Percentiles rank a stretch among this genome's conserved stretches.
Conservation (phyloP, 2,113 vertebrate species). For the Riparia riparia region DNA sequence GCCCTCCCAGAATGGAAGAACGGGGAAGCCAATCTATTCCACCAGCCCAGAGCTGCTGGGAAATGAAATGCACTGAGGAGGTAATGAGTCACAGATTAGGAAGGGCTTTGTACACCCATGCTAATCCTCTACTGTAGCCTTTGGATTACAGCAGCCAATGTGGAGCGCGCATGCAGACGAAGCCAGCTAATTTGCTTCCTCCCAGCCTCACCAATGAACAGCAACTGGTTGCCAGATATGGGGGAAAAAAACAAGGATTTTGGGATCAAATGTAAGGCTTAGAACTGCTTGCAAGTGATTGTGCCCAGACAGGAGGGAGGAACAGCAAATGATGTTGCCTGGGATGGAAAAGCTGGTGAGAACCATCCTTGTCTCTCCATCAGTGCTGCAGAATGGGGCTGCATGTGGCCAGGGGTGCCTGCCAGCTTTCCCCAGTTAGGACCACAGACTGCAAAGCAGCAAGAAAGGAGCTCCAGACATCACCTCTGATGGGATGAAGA, state of each 20-base stretch:
- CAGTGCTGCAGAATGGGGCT: not conserved
- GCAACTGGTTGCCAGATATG: not conserved
- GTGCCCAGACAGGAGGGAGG: not conserved
- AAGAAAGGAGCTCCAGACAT: not conserved
- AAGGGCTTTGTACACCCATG: slow-evolving; percentile 51
- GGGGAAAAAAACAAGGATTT: not conserved
- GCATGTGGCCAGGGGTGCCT: not conserved
- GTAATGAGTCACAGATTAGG: slow-evolving; percentile 60
- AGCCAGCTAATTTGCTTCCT: not conserved
- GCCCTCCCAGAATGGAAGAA: not conserved
- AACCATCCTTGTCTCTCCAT: not conserved
- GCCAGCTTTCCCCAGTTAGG: not conserved
- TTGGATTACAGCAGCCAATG: slow-evolving; percentile 38
- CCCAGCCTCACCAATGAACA: not conserved
- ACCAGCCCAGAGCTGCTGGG: slow-evolving; percentile 14
- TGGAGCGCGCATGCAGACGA: fast-evolving
- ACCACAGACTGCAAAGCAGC: not conserved
- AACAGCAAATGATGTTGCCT: not conserved
- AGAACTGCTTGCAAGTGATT: not conserved
- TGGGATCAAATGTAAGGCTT: not conserved
- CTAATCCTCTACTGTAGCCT: slow-evolving; percentile 50
- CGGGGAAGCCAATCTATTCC: not conserved
- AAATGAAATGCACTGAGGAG: slow-evolving; percentile 1
- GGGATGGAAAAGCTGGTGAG: not conserved
- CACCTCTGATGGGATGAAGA: not conserved